Conservation (phyloP, 37 sponge, comb jelly and placozoan species). For the Tethya wilhelma region DNA sequence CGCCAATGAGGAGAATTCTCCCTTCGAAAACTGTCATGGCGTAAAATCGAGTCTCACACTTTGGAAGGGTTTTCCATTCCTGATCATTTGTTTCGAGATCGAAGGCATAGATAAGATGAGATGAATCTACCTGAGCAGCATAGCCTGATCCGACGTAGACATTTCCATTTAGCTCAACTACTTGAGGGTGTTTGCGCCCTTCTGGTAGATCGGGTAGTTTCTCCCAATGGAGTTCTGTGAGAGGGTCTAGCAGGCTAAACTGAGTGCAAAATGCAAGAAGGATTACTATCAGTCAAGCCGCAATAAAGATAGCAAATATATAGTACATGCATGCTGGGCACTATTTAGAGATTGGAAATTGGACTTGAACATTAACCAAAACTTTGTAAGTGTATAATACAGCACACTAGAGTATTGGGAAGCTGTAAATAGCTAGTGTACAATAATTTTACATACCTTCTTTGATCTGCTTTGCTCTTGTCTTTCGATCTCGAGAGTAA, state of each 20-base stretch:
- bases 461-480: not conserved
- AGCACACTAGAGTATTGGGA: no score
- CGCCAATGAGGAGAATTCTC: constrained; percentile 20
- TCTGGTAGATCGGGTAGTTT: not conserved
- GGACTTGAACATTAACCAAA: no score
- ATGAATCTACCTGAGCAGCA: not conserved
- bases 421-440: no score
- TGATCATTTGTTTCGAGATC: not conserved
- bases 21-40: constrained; percentile 7
- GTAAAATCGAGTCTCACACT: not conserved
- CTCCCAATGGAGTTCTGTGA: not conserved
- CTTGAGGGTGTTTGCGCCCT: constrained; percentile 14
- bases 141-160: constrained; percentile 26
- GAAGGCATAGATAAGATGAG: not conserved
- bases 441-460: no score
- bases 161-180: not conserved
- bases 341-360: no score
- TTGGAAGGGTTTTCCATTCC: constrained; percentile 11
- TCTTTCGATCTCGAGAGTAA: no score
- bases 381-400: not conserved
- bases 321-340: no score
- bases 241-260: not conserved
- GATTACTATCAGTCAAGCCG: no score
- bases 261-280: not conserved
- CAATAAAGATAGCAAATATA: no score